A percentile compares a stretch with the other conserved stretches of the same genome.
These are phyloP conservation scores for Lophius americanus DNA, from an alignment of 2,797 vertebrate genomes.

Conservation along the genomic window DNA sequence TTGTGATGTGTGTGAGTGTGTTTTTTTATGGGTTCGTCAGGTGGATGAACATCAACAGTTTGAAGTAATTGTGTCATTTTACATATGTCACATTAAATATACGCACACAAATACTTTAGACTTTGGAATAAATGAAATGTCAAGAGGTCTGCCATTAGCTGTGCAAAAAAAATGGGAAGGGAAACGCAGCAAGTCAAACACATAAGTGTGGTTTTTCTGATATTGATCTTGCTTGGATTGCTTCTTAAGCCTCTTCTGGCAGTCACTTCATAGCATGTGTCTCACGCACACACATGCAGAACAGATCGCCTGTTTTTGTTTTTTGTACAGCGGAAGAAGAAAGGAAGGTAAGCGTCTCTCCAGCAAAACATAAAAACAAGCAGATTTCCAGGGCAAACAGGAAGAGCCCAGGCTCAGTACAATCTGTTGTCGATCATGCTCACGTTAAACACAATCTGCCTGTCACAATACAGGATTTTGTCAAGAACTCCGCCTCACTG, in stretches of 20 bases:
- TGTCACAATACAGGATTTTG: constrained; percentile 84
- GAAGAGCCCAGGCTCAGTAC: constrained; percentile 73
- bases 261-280: constrained; percentile 71
- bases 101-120: constrained; percentile 58
- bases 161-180: constrained; percentile 53
- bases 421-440: constrained; percentile 81
- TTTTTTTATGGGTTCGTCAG: constrained; percentile 46
- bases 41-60: constrained; percentile 60
- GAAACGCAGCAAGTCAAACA: constrained; percentile 73
- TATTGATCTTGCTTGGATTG: constrained; percentile 79
- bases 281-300: constrained; percentile 35
- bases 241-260: constrained; percentile 78
- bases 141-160: constrained; percentile 72
- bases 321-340: constrained; percentile 56
- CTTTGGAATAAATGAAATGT: constrained; percentile 70
- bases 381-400: constrained; percentile 81
- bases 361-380: constrained; percentile 80
- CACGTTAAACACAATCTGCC: constrained; percentile 84
- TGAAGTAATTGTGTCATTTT: constrained; percentile 73
- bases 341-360: constrained; percentile 73
- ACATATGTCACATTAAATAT: constrained; percentile 63
- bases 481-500: constrained; percentile 76
- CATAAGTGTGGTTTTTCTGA: constrained; percentile 75
- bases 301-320: constrained; percentile 53
- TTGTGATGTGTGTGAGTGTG: constrained; percentile 22